Base-by-base conservation (phyloP, 2,113 vertebrate genomes). In the Myotis brandtii region DNA sequence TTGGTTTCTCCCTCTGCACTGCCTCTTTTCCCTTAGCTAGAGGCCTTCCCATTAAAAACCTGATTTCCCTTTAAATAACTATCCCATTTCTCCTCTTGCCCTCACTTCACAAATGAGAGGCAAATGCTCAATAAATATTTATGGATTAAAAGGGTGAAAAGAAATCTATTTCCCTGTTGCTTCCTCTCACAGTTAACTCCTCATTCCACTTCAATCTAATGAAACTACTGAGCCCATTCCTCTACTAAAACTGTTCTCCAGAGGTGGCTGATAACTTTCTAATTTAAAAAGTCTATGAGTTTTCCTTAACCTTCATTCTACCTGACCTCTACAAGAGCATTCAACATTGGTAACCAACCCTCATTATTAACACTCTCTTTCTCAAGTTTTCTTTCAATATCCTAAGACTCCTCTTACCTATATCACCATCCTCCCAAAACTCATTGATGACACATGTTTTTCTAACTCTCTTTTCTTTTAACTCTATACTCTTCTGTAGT, bases 81-180 rank as follows among this genome's bases (percentile, higher is more conserved):
- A 48, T 48, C 18, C 83, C 64, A 76, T 72, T 50, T 54, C 64
- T 89, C 27, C 25, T 9, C 32, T 87, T 48, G 59, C 64, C 25
- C 54, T 89, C 7, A 64, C 67, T 83, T 97, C 79, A 86, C 88
- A 91, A 96, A 95, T 52, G 93, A 96, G 93, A 95, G 67, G 77
- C 70, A 97, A 97, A 93, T 96, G 80, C 11, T 93, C 95, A 91
- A 97, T 97, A 97, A 96, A 97, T 97, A 97, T 97, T 96, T 97
- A 97, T 96, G 69, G 93, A 89, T 95, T 94, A 93, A 93, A 91
- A 67, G 43, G 21, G 62, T 77, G 3, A 95, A 95, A 70, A 77
- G 12, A 94, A 30, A 64, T 89, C 72, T 54, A 72, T 95, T 97
- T 96, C 86, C 86, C 73, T 80, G 77, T 67, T 20, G 43, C 88